These are phyloP conservation scores for Heliangelus exortis DNA, from an alignment of 2,797 vertebrate genomes.

Conservation along the genomic window DNA sequence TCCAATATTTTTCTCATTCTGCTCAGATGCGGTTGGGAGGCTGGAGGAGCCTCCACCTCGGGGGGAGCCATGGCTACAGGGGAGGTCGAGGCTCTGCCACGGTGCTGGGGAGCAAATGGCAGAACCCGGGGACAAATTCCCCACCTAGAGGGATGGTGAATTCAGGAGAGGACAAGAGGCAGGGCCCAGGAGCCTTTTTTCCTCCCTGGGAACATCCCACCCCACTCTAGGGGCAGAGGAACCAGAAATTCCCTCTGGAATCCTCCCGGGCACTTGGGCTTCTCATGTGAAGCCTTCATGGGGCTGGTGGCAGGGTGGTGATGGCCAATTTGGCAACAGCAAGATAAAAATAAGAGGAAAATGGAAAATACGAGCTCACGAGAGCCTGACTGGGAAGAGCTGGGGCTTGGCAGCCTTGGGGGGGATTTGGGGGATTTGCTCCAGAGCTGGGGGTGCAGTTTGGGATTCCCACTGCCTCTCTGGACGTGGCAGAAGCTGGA, in stretches of 20 bases:
- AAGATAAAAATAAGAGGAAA: background rate
- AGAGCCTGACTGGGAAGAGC: background rate
- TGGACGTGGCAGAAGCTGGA: fast-evolving
- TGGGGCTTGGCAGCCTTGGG: background rate
- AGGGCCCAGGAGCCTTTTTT: background rate
- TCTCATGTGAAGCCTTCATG: fast-evolving
- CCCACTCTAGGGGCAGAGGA: background rate
- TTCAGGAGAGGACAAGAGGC: background rate
- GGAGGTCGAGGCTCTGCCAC: background rate
- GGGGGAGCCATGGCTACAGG: too few relatives aligned
- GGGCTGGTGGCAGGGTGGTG: fast-evolving
- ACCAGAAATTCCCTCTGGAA: background rate
- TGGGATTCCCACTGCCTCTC: background rate
- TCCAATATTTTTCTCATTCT: conserved; percentile 59
- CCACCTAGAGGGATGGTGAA: background rate
- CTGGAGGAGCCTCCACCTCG: too few relatives aligned
- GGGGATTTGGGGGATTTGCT: fast-evolving
- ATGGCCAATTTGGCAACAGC: fast-evolving
- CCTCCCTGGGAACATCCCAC: background rate
- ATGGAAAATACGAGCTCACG: background rate
- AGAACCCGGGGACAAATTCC: fast-evolving
- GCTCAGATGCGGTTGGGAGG: background rate
- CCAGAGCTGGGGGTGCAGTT: background rate
- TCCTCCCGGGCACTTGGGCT: fast-evolving
- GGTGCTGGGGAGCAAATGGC: fast-evolving